Evolutionary conservation across 2,888 invertebrate species (phyloP), one percentile per base, ranked within the genome.

Genomic region (Rhogogaster chlorosoma): DNA sequence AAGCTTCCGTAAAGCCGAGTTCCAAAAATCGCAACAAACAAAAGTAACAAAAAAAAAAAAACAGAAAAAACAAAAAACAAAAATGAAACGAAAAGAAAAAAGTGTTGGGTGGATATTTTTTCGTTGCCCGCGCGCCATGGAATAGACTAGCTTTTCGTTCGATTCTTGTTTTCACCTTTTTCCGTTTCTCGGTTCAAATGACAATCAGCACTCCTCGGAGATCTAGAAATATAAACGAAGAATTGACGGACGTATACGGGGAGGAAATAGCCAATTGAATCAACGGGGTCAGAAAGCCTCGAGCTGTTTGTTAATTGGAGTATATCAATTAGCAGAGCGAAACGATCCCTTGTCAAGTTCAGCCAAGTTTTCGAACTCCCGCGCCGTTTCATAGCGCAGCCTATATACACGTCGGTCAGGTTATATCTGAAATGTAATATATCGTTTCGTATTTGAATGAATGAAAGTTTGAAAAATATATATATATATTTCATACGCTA

Each of bases 201-300:
- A 61, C 61, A 26, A 61, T 61, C 61, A 10, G 26, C 61, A 61
- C 2, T 61, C 18, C n/a, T 32, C 7, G n/a, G 12, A 22, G n/a
- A 64, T 64, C 61, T 9, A 9, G 61, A 61, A 12, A 61, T 61
- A 61, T 61, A 26, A 0, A 26, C 26, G 9, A 22, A 61, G 26
- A 61, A 12, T 64, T 7, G 32, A 70, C 2, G 22, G 12, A 71
- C 2, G 29, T 12, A n/a, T n/a, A n/a, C n/a, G 22, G 22, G 42
- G 71, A 71, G 71, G 42, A 71, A 42, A 71, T 71, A 42, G 22
- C 71, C 71, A 71, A 71, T 71, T 71, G 71, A 71, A 71, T 42
- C 22, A 42, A 71, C 71, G 36, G 71, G 38, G 42, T 71, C 71
- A 42, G 36, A 67, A 67, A 67, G 67, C 67, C 67, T 67, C 67